Conservation (phyloP, 1,140 invertebrate species). For the Euwallacea fornicatus region DNA sequence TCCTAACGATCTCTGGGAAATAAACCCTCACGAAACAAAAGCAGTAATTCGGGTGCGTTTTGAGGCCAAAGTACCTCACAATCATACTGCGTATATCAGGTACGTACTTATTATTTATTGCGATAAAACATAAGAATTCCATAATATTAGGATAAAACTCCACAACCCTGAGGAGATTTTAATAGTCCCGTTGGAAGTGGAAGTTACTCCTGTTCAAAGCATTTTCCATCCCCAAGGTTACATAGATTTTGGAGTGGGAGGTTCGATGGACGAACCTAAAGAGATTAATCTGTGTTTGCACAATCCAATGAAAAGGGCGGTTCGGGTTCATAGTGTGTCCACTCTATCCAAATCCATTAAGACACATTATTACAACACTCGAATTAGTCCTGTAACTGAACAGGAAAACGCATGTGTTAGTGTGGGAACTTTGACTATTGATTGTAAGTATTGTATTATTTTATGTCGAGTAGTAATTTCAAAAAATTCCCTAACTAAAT, state of each 20-base stretch:
- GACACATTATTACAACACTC: slow-evolving; percentile 63
- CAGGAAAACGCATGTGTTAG: slow-evolving; percentile 55
- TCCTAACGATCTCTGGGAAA: slow-evolving; percentile 81
- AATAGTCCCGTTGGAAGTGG: slow-evolving; percentile 84
- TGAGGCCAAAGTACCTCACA: slow-evolving; percentile 70
- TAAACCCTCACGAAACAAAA: slow-evolving; percentile 87
- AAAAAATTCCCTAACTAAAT: no score
- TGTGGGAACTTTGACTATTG: slow-evolving; percentile 72
- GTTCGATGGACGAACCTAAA: slow-evolving; percentile 67
- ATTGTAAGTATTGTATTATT: slow-evolving; percentile 64
- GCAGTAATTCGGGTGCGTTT: slow-evolving; percentile 86
- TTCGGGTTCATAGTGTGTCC: slow-evolving; percentile 68
- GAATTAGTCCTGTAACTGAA: slow-evolving; percentile 65
- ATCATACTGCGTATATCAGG: slow-evolving; percentile 82
- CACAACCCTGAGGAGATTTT: slow-evolving; percentile 69
- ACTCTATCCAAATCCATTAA: slow-evolving; percentile 60
- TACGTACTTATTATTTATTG: slow-evolving; percentile 42
- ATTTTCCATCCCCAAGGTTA: slow-evolving; percentile 76
- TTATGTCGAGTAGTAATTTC: not conserved
- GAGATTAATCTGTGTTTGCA: slow-evolving; percentile 67
- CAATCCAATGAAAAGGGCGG: slow-evolving; percentile 71
- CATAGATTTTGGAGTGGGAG: slow-evolving; percentile 82
- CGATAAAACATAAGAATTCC: not conserved
- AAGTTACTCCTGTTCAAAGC: slow-evolving; percentile 73
- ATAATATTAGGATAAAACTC: slow-evolving; percentile 64